phyloP scores from a whole-genome alignment of 2,797 vertebrate species.

The Alauda arvensis region DNA sequence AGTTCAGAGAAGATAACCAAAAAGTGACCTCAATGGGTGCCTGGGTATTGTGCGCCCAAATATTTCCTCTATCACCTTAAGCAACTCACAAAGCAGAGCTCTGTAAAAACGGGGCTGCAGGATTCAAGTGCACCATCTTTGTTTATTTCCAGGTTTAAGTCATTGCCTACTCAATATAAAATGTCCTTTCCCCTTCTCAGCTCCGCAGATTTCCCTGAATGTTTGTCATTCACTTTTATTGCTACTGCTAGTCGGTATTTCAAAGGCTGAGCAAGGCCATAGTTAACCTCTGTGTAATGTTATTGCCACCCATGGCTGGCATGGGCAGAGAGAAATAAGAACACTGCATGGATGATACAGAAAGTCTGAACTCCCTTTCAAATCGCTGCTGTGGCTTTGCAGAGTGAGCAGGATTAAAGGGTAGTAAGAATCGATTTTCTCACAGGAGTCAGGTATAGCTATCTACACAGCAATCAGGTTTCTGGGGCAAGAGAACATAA shows the following conservation, averaged over 20 bases:
- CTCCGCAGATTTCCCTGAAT: background rate
- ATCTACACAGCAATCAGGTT: background rate
- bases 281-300: background rate
- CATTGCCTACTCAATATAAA: background rate
- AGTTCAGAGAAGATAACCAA: background rate
- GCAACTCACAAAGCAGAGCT: background rate
- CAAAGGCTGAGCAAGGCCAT: background rate
- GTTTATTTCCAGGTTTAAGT: background rate
- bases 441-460: constrained; percentile 1
- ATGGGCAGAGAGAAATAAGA: background rate
- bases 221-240: background rate
- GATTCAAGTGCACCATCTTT: background rate
- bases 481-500: constrained; percentile 22
- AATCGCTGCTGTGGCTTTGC: background rate
- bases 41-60: background rate
- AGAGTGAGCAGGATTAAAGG: constrained; percentile 24
- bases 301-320: background rate
- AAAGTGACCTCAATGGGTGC: background rate
- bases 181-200: background rate
- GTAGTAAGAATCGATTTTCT: constrained; percentile 46
- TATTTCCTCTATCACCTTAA: background rate
- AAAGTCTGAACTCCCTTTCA: constrained; percentile 15
- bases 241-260: background rate
- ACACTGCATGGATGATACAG: background rate
- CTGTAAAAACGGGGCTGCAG: background rate